A percentile compares a stretch with the other conserved stretches of the same genome.
phyloP scores from a whole-genome alignment of 2,113 vertebrate species.

The Otus sunia region DNA sequence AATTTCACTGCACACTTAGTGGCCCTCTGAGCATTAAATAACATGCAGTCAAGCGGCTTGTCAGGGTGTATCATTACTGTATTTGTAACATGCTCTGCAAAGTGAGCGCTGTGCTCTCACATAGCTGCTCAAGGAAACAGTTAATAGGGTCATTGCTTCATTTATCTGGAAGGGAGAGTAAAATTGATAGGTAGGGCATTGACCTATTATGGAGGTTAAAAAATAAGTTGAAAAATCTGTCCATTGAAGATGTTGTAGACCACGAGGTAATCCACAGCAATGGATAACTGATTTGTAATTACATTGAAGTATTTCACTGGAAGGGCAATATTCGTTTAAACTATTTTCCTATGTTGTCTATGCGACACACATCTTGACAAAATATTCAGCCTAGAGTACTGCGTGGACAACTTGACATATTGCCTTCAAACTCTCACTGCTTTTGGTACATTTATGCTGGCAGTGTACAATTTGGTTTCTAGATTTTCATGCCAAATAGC shows the following conservation, averaged over 20 bases:
- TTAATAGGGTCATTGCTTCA: not conserved
- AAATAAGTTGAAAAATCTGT: not conserved
- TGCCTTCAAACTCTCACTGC: not conserved
- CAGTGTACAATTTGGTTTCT: constrained; percentile 36
- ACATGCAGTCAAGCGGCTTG: not conserved
- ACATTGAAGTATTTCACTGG: not conserved
- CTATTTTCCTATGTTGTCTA: not conserved
- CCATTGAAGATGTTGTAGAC: not conserved
- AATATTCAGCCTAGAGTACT: constrained; percentile 6
- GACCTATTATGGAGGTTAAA: constrained; percentile 36
- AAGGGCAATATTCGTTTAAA: not conserved
- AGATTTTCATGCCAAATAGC: constrained; percentile 45
- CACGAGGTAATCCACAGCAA: not conserved
- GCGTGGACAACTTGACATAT: constrained; percentile 23
- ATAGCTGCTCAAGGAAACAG: not conserved
- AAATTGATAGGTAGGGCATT: not conserved
- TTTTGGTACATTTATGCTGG: constrained; percentile 31
- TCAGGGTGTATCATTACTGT: not conserved
- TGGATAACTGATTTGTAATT: not conserved
- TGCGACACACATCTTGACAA: not conserved
- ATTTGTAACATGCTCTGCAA: not conserved
- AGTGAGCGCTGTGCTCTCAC: not conserved
- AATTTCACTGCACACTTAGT: not conserved
- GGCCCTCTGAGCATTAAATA: constrained; percentile 18
- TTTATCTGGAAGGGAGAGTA: not conserved